Evolutionary conservation across 2,113 vertebrate genomes (phyloP).

Genomic region (Corythaixoides concolor): DNA sequence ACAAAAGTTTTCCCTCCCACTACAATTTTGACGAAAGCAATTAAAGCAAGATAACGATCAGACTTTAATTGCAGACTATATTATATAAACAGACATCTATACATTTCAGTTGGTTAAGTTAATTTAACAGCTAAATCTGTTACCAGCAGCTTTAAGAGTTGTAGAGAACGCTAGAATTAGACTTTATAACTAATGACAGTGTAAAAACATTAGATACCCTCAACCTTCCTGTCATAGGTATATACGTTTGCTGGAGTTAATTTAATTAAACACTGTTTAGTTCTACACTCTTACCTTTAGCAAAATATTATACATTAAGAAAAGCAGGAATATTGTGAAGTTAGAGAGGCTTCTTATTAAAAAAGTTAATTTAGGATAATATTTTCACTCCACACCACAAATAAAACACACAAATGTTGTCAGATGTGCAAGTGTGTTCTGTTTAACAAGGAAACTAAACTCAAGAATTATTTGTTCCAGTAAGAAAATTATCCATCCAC

Average conservation of each 20-base stretch:
- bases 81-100: neutral
- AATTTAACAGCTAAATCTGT: neutral
- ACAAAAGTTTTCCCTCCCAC: neutral
- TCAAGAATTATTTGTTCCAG: neutral
- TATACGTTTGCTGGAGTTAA: neutral
- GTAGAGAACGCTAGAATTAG: neutral
- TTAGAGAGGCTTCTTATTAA: neutral
- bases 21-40: neutral
- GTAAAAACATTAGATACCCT: neutral
- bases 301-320: neutral
- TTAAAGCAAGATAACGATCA: neutral
- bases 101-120: neutral
- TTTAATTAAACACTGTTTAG: too few relatives aligned
- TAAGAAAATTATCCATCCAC: neutral
- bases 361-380: neutral
- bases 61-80: neutral
- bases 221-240: neutral
- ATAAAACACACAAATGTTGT: neutral
- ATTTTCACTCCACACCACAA: neutral
- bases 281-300: neutral
- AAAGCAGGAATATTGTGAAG: neutral
- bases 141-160: neutral
- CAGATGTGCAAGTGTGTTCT: neutral
- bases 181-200: neutral
- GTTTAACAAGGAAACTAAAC: neutral